These are phyloP conservation scores for Amazona vittata DNA, from an alignment of 2,113 vertebrate genomes.

Conservation along the genomic window DNA sequence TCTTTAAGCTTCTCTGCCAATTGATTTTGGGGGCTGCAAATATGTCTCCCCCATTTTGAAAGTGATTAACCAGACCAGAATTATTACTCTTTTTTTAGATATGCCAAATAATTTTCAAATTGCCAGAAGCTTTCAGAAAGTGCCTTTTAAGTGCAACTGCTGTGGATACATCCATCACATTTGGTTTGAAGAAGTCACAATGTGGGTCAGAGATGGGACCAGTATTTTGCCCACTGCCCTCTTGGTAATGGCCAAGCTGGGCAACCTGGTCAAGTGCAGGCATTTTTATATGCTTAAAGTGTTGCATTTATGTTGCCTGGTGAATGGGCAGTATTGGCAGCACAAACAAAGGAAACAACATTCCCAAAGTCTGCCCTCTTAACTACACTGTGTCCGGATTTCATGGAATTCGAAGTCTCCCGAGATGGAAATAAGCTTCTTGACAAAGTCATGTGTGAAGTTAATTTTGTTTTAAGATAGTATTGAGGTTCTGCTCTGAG, in stretches of 20 bases:
- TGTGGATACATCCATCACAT: not conserved
- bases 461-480: slow-evolving; percentile 62
- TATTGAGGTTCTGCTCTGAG: slow-evolving; percentile 54
- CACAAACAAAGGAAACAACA: not conserved
- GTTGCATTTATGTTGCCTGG: not conserved
- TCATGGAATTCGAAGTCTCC: slow-evolving; percentile 16
- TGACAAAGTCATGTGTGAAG: slow-evolving; percentile 68
- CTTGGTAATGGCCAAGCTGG: slow-evolving; percentile 1
- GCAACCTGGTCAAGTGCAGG: slow-evolving; percentile 41
- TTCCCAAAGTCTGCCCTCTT: not conserved
- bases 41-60: not conserved
- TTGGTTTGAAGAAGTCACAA: not conserved
- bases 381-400: not conserved
- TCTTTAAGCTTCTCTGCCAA: not conserved
- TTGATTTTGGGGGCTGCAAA: not conserved
- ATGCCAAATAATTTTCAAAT: not conserved
- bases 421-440: slow-evolving; percentile 34
- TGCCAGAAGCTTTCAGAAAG: not conserved
- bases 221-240: not conserved
- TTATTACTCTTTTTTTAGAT: not conserved
- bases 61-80: not conserved
- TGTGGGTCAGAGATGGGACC: not conserved
- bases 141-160: not conserved
- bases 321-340: not conserved
- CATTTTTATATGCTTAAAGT: not conserved